Evolutionary conservation across 2,797 vertebrate species (phyloP).

Genomic region (Hydrophis major): DNA sequence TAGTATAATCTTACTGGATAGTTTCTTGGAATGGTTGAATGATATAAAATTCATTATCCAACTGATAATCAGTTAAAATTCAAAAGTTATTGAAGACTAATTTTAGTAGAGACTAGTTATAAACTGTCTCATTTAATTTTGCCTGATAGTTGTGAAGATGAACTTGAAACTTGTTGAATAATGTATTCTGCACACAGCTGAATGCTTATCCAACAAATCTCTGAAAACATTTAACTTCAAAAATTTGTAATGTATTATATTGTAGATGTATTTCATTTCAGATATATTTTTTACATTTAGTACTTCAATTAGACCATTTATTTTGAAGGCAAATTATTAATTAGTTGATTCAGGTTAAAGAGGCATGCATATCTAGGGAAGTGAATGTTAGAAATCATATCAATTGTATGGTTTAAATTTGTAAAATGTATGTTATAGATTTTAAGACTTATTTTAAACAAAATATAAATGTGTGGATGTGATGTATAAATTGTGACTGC

Average conservation of each 20-base stretch:
- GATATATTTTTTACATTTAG: not conserved
- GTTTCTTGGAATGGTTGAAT: constrained; percentile 28
- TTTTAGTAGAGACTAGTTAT: constrained; percentile 25
- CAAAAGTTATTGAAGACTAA: not conserved
- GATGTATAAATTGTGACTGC: not conserved
- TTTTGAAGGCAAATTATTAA: not conserved
- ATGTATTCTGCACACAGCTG: constrained; percentile 2
- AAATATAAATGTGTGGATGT: not conserved
- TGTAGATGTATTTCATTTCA: not conserved
- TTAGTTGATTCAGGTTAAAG: not conserved
- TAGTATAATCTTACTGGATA: not conserved
- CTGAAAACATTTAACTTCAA: constrained; percentile 8
- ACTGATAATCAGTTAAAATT: not conserved
- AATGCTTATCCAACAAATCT: not conserved
- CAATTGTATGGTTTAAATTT: not conserved
- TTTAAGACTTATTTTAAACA: not conserved
- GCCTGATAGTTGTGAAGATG: constrained; percentile 10
- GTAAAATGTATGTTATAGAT: not conserved
- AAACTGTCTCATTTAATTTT: constrained; percentile 3
- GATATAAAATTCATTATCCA: constrained; percentile 1
- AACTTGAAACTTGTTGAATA: constrained; percentile 38
- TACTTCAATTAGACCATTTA: not conserved
- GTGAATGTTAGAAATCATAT: not conserved
- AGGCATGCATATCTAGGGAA: not conserved
- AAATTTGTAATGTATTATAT: not conserved